Conservation (phyloP, 2,888 invertebrate genomes). For the Morinoia aosen region DNA sequence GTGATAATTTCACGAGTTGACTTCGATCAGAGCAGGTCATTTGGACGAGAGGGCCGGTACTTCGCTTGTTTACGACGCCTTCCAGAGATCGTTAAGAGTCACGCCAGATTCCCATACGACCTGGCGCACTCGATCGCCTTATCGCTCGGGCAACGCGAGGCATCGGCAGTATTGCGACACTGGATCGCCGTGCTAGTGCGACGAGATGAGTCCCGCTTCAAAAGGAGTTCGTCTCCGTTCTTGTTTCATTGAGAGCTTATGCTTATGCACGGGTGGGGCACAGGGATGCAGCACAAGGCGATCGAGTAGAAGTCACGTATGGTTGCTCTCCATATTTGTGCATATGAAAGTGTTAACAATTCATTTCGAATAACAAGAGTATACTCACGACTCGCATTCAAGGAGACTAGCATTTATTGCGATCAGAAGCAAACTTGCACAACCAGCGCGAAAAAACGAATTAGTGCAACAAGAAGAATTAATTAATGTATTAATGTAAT, state of each 20-base stretch:
- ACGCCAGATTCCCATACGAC: conserved; percentile 38
- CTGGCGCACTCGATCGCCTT: conserved; percentile 38
- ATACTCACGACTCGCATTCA: not conserved
- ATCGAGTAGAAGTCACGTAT: not conserved
- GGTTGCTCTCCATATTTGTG: not conserved
- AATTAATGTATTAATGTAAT: too few species aligned
- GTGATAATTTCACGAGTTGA: conserved; percentile 51
- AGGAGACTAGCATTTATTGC: too few species aligned
- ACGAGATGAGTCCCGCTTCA: not conserved
- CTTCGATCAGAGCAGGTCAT: conserved; percentile 45
- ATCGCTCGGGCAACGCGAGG: not conserved
- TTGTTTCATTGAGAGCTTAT: not conserved
- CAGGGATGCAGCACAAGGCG: not conserved
- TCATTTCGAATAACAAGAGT: not conserved
- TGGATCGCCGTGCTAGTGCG: not conserved
- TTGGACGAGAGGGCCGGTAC: conserved; percentile 46
- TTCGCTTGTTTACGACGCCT: conserved; percentile 51
- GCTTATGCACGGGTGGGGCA: not conserved
- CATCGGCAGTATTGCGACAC: conserved; percentile 26
- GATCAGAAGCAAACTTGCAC: too few species aligned
- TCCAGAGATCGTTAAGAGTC: conserved; percentile 49
- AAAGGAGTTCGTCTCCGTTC: not conserved
- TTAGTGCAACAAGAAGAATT: too few species aligned
- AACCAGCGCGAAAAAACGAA: too few species aligned
- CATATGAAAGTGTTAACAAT: not conserved